Conservation (phyloP, 2,797 vertebrate genomes). For the Tarsius wallacei region DNA sequence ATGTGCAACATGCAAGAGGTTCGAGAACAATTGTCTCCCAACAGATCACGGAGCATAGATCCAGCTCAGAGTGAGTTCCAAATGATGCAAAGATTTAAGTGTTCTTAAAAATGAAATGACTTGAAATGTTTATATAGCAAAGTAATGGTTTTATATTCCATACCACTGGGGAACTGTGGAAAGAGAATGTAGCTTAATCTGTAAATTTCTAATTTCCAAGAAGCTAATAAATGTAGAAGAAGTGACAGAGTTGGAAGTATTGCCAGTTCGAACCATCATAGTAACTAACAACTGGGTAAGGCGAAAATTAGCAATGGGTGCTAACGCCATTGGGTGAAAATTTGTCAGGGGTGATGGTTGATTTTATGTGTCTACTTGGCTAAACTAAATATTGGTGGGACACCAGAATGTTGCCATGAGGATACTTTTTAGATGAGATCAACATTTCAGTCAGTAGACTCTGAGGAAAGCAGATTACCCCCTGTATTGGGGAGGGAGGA, state of each 20-base stretch:
- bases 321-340: neutral
- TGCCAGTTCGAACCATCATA: neutral
- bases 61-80: neutral
- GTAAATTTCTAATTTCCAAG: neutral
- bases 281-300: neutral
- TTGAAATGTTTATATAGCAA: neutral
- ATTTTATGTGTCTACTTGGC: neutral
- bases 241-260: neutral
- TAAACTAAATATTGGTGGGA: neutral
- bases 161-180: neutral
- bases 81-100: constrained; percentile 30
- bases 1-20: neutral
- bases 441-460: neutral
- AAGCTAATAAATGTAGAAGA: neutral
- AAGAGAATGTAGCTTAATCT: neutral
- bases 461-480: neutral
- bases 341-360: neutral
- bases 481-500: neutral
- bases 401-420: neutral
- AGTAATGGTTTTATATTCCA: neutral
- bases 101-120: neutral
- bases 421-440: neutral
- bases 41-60: neutral
- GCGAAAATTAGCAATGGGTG: neutral
- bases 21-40: neutral